Base-by-base conservation (phyloP, 2,797 vertebrate genomes). In the Dromococcyx pavoninus region DNA sequence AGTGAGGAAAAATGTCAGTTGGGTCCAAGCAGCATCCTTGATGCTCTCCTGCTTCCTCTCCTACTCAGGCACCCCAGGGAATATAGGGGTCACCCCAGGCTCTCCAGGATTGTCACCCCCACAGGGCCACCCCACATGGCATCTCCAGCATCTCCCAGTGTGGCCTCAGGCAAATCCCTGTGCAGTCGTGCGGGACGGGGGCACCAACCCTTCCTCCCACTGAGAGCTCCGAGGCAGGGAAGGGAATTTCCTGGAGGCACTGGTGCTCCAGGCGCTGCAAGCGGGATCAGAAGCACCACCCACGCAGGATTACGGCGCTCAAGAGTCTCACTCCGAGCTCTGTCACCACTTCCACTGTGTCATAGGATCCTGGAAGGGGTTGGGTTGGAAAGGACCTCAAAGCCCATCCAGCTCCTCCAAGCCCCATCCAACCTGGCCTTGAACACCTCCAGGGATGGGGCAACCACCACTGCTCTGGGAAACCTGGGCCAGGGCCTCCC, bases 301-400 rank as follows among this genome's bases (percentile, higher is more conserved):
- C 54, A 27, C 28, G 5, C 2, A 5, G 28, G 16, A 13, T 44
- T 28, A 17, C 6, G 2, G 35, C 2, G 4, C 37, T 5, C 18
- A 8, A 16, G 57, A n/a, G 11, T 7, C 69, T 41, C 14, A 0
- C 3, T 3, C 25, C 3, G 37, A 33, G 73, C 11, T 21, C 54
- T 10, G 28, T 19, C 79, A 12, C 61, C 11, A 0, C 43, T 23
- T 9, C 7, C 30, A 2, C n/a, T 13, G 16, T 13, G 44, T n/a
- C n/a, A n/a, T n/a, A n/a, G n/a, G n/a, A n/a, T n/a, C n/a, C n/a
- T n/a, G n/a, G n/a, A n/a, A n/a, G n/a, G n/a, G n/a, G n/a, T n/a
- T n/a, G n/a, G n/a, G n/a, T n/a, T n/a, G n/a, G n/a, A n/a, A n/a
- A n/a, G n/a, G n/a, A n/a, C n/a, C n/a, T n/a, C n/a, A n/a, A n/a